Percentiles rank a stretch among this genome's conserved stretches.
Conservation (phyloP, 2,797 vertebrate species). For the Lagodon rhomboides region DNA sequence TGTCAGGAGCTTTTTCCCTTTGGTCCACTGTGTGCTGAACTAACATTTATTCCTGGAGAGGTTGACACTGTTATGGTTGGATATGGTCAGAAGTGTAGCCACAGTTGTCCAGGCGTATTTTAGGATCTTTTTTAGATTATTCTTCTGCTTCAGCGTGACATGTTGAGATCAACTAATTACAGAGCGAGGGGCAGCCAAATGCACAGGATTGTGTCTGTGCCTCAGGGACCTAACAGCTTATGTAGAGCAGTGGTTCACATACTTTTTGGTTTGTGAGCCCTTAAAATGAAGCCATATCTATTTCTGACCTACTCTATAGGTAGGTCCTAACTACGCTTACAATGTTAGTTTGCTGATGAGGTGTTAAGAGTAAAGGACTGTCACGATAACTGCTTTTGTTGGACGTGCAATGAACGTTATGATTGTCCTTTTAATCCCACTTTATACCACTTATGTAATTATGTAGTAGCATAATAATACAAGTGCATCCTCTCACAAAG, state of each 20-base stretch:
- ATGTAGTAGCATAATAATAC: no score
- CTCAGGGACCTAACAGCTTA: conserved; percentile 4
- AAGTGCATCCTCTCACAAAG: no score
- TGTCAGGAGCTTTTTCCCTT: conserved; percentile 72
- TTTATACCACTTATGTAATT: no score
- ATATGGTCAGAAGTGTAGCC: conserved; percentile 59
- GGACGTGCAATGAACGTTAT: no score
- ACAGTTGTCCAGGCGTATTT: conserved; percentile 64
- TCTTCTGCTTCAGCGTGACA: conserved; percentile 42
- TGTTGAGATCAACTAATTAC: conserved; percentile 54
- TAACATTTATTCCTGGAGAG: conserved; percentile 69
- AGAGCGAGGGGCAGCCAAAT: conserved; percentile 27
- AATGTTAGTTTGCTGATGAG: no score
- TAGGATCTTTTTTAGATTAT: conserved; percentile 58
- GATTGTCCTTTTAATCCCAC: no score
- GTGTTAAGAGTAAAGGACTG: no score
- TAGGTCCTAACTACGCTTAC: no score
- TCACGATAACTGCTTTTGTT: no score
- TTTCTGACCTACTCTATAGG: neutral
- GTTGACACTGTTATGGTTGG: conserved; percentile 73
- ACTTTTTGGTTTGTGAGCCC: neutral
- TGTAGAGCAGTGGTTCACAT: conserved; percentile 6
- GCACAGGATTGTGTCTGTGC: conserved; percentile 8
- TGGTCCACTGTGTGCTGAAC: conserved; percentile 57
- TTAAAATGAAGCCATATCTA: conserved; percentile 15